These are phyloP conservation scores for Laterallus jamaicensis DNA, from an alignment of 2,113 vertebrate species.

Conservation along the genomic window DNA sequence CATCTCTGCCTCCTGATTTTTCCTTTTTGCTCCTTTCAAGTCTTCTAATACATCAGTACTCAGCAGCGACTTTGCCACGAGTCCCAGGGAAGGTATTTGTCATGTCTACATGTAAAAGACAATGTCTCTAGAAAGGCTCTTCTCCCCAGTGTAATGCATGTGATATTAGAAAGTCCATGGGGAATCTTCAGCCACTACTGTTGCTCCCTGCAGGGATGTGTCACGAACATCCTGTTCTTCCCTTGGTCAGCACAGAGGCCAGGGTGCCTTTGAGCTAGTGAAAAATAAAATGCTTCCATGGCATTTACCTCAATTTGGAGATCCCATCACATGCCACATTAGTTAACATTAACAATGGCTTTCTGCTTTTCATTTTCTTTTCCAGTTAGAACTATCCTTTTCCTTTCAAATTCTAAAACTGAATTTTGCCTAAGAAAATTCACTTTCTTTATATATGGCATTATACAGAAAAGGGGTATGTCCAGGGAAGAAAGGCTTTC, in stretches of 20 bases:
- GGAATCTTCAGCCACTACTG: neutral
- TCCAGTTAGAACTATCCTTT: neutral
- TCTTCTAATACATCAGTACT: neutral
- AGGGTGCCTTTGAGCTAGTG: neutral
- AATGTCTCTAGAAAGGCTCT: neutral
- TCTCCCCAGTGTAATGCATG: rapidly evolving
- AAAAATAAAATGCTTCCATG: neutral
- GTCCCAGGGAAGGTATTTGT: neutral
- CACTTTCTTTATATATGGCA: neutral
- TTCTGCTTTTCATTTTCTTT: neutral
- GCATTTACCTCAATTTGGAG: neutral
- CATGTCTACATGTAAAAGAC: rapidly evolving
- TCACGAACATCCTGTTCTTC: neutral
- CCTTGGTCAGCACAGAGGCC: neutral
- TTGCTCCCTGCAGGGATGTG: neutral
- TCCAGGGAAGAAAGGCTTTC: neutral
- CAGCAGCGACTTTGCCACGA: neutral
- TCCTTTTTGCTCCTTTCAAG: neutral
- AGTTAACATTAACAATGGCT: neutral
- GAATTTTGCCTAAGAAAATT: neutral
- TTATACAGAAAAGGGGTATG: neutral
- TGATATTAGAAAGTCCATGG: neutral
- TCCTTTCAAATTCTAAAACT: neutral
- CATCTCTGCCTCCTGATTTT: neutral
- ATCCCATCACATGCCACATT: neutral